phyloP scores from a whole-genome alignment of 2,113 vertebrate genomes.

The Todiramphus saurophagus region DNA sequence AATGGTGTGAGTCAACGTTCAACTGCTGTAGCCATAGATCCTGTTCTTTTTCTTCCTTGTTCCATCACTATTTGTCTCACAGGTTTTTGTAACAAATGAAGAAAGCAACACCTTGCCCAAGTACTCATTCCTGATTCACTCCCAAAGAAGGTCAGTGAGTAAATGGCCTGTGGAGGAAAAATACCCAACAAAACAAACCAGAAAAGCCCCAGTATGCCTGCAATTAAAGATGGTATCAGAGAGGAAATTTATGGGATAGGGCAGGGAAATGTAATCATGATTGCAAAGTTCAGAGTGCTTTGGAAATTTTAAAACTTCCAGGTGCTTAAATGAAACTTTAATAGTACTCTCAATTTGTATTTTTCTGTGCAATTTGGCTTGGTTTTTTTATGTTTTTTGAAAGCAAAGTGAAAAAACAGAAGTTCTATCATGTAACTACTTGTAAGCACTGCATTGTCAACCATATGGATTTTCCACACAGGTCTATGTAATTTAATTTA shows the following conservation, averaged over 20 bases:
- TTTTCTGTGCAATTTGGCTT: not conserved
- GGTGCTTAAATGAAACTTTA: not conserved
- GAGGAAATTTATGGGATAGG: not conserved
- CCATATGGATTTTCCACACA: slow-evolving; percentile 20
- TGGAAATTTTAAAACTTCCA: not conserved
- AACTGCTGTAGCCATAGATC: accelerated
- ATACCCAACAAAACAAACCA: not conserved
- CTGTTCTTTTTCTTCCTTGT: not conserved
- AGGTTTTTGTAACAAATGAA: not conserved
- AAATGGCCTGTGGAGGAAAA: not conserved
- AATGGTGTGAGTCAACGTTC: not conserved
- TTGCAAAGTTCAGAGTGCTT: not conserved
- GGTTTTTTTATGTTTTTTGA: not conserved
- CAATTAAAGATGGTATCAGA: slow-evolving; percentile 2
- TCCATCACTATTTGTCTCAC: not conserved
- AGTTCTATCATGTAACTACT: not conserved
- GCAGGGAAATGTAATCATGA: not conserved
- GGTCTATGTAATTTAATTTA: slow-evolving; percentile 10
- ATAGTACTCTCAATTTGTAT: not conserved
- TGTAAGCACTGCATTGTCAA: not conserved
- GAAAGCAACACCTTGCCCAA: not conserved
- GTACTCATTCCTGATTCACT: not conserved
- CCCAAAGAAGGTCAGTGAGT: not conserved
- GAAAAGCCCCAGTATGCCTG: not conserved
- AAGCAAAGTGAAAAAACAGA: slow-evolving; percentile 38